phyloP scores from a whole-genome alignment of 2,888 invertebrate genomes.

The Enchytraeus crypticus region DNA sequence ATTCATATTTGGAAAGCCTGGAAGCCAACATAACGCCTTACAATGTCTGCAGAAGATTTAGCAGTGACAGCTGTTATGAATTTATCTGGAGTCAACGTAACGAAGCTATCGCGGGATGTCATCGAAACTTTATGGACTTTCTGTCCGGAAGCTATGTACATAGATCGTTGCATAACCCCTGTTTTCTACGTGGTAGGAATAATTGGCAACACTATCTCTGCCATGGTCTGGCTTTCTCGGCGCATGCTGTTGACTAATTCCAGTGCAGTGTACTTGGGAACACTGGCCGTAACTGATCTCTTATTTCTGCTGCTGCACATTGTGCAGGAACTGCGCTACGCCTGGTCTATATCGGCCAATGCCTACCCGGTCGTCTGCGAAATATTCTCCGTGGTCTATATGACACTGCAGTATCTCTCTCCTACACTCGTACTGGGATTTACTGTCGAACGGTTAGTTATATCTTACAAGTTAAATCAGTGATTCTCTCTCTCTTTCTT shows the following conservation, averaged over 20 bases:
- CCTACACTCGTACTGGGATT: constrained; percentile 44
- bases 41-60: too few relatives aligned
- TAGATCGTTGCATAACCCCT: constrained; percentile 41
- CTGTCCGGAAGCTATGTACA: constrained; percentile 33
- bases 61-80: too few relatives aligned
- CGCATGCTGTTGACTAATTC: constrained; percentile 42
- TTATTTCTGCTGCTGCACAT: constrained; percentile 38
- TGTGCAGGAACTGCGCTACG: constrained; percentile 38
- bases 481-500: too few relatives aligned
- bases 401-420: constrained; percentile 41
- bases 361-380: too few relatives aligned
- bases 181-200: constrained; percentile 42
- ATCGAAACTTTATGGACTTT: too few relatives aligned
- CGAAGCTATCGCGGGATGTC: too few relatives aligned
- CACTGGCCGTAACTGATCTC: constrained; percentile 40
- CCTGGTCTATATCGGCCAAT: too few relatives aligned
- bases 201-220: constrained; percentile 40
- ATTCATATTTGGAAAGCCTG: too few relatives aligned
- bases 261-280: constrained; percentile 44
- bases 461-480: too few relatives aligned
- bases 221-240: constrained; percentile 41
- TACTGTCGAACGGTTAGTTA: constrained; percentile 40
- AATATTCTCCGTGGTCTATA: constrained; percentile 37
- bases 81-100: too few relatives aligned
- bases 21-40: too few relatives aligned